Evolutionary conservation across 30 jellyfish, hydroid and myxozoan genomes (phyloP).

Genomic region (Euphysa ruthae): DNA sequence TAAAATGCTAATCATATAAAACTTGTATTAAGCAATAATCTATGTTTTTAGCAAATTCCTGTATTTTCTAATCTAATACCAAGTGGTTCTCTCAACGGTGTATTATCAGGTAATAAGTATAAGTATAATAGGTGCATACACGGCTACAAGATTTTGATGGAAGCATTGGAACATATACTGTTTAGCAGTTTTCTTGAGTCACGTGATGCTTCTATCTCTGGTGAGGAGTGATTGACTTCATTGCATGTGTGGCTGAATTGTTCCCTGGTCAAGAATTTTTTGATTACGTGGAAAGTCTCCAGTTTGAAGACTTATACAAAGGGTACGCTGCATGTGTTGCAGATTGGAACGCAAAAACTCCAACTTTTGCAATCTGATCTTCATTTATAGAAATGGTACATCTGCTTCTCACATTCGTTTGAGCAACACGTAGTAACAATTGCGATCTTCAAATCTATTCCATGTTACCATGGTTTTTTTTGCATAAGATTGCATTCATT

Average conservation of each 20-base stretch:
- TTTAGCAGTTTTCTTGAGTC: not conserved
- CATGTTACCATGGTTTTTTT: constrained; percentile 68
- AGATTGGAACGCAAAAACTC: constrained; percentile 1
- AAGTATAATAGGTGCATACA: constrained; percentile 1
- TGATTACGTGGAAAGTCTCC: not conserved
- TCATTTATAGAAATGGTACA: constrained; percentile 56
- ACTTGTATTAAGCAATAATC: no score
- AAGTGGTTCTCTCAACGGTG: constrained; percentile 45
- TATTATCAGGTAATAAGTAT: constrained; percentile 25
- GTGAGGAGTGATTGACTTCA: not conserved
- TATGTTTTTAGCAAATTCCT: not conserved
- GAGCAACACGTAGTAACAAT: constrained; percentile 59
- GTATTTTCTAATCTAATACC: constrained; percentile 49
- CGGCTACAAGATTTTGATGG: not conserved
- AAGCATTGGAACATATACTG: not conserved
- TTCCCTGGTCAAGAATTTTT: not conserved
- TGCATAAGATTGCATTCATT: constrained; percentile 50
- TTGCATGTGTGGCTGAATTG: not conserved
- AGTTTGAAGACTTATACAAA: not conserved
- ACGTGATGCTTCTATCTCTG: no score
- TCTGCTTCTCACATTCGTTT: constrained; percentile 25
- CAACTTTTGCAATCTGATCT: constrained; percentile 35
- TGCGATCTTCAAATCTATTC: constrained; percentile 58
- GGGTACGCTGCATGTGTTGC: not conserved
- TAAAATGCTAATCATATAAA: no score